Percentiles rank a stretch among this genome's conserved stretches.
Evolutionary conservation across 2,888 invertebrate species (phyloP).

Genomic region (Platycheirus albimanus): DNA sequence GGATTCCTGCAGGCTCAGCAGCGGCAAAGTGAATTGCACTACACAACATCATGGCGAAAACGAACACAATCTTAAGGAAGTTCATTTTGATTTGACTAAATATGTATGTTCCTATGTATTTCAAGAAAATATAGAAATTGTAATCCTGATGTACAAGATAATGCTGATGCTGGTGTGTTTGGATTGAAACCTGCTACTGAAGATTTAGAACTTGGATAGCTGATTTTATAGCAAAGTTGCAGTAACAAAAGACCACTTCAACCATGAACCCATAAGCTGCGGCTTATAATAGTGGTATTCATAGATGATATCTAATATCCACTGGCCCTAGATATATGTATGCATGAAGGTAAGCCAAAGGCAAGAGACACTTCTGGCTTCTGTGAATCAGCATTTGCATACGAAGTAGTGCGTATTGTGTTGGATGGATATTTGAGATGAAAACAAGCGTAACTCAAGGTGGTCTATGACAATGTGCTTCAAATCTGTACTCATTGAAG

Average conservation of each 20-base stretch:
- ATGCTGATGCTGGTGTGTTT: constrained; percentile 44
- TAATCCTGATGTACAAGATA: too few relatives aligned
- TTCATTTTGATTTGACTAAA: constrained; percentile 72
- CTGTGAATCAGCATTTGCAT: background rate
- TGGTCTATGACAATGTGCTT: constrained; percentile 8
- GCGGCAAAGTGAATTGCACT: constrained; percentile 47
- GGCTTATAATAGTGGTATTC: background rate
- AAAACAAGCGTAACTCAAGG: constrained; percentile 4
- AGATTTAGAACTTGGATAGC: constrained; percentile 32
- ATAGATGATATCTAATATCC: constrained; percentile 56
- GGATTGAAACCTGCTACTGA: constrained; percentile 64
- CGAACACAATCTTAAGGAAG: constrained; percentile 56
- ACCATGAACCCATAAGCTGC: constrained; percentile 53
- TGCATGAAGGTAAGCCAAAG: constrained; percentile 31
- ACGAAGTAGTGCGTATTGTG: background rate
- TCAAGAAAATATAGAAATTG: too few relatives aligned
- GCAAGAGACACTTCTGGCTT: constrained; percentile 8
- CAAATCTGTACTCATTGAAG: background rate
- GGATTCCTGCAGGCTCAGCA: constrained; percentile 64
- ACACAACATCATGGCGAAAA: constrained; percentile 66
- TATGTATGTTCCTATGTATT: too few relatives aligned
- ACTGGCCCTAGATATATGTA: constrained; percentile 46
- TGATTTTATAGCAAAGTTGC: constrained; percentile 61
- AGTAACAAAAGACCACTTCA: constrained; percentile 11
- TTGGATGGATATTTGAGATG: constrained; percentile 6